A percentile compares a stretch with the other conserved stretches of the same genome.
These are phyloP conservation scores for Danionella cerebrum DNA, from an alignment of 2,113 vertebrate genomes.

Conservation along the genomic window DNA sequence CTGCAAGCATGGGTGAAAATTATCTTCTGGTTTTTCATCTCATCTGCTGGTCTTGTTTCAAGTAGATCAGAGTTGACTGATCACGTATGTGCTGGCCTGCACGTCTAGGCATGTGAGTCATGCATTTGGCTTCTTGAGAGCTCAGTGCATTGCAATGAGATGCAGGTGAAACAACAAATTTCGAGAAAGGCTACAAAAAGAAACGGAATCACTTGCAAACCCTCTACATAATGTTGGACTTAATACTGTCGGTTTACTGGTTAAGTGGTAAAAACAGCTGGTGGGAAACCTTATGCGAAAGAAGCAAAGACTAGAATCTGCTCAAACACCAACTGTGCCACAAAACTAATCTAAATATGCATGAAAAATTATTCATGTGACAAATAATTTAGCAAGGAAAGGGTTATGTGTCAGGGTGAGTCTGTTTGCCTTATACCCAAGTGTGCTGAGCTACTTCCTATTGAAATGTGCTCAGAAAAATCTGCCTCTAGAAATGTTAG, in stretches of 20 bases:
- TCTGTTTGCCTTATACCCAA: neutral
- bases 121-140: neutral
- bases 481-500: neutral
- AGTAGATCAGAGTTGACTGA: neutral
- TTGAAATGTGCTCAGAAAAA: neutral
- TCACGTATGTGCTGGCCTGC: neutral
- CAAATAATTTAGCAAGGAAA: neutral
- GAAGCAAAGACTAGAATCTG: neutral
- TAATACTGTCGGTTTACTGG: slow-evolving; percentile 6
- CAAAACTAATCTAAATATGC: neutral
- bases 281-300: neutral
- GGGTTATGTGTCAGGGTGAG: neutral
- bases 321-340: neutral
- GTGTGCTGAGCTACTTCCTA: neutral
- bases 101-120: neutral
- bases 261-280: neutral
- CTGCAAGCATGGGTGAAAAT: neutral
- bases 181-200: neutral
- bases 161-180: neutral
- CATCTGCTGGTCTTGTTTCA: neutral
- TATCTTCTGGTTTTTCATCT: slow-evolving; percentile 20
- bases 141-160: neutral
- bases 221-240: too few species aligned
- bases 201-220: too few species aligned
- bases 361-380: neutral